Evolutionary conservation across 1,140 invertebrate genomes (phyloP), one percentile per base, ranked within the genome.

Genomic region (Colletes gigas): DNA sequence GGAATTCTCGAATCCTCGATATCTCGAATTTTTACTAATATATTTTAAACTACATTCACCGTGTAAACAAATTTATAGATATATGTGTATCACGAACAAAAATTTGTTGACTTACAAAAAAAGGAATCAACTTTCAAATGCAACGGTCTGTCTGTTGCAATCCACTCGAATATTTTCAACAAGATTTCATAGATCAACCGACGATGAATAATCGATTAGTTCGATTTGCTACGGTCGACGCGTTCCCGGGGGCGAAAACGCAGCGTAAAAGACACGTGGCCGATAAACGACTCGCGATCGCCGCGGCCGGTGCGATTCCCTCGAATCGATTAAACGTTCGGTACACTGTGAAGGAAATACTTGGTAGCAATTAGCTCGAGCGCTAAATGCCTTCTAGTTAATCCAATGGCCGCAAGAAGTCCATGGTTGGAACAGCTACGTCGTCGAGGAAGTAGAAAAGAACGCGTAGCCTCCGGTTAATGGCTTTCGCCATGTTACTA

Each of bases 311-410:
- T 83, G 59, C 69, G 84, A 89, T 91, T 92, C 85, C 88, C 21
- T 41, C 74, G 89, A 92, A 91, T 89, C 86, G 86, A 90, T 91
- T 90, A 90, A 87, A 82, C 71, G 81, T 72, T 85, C 67, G 83
- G 75, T 80, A 79, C 84, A 86, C 78, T 76, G 85, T 63, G 85
- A 88, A 81, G 76, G 74, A 68, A 90, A 91, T 91, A 89, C 89
- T 89, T 88, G 82, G 78, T 84, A 84, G 88, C 89, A 92, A 92
- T 92, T 92, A 92, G 89, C 86, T 75, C 55, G 70, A 88, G 86
- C 88, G 83, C 78, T 88, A 91, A 79, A 91, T 91, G 88, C 86
- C 86, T 91, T 89, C 90, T 84, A 78, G 83, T 90, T 80, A 82
- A 73, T 77, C 73, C 72, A 52, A 63, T 62, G 54, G 73, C 75